phyloP scores from a whole-genome alignment of 2,888 invertebrate species.

The Hanleya hanleyi region DNA sequence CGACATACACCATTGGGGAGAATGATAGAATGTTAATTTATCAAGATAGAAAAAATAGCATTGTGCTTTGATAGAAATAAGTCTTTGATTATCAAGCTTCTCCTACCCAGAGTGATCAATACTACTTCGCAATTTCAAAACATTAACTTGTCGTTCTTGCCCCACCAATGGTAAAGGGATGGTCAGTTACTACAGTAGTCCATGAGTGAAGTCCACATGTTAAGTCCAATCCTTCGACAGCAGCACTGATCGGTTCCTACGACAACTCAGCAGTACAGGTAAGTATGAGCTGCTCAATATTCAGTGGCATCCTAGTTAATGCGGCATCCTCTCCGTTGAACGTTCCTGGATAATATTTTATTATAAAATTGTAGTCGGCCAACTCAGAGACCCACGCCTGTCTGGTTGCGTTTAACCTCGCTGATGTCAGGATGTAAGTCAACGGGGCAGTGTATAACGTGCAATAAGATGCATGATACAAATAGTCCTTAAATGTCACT shows the following conservation, averaged over 20 bases:
- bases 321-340: no score
- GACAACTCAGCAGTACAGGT: neutral
- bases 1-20: no score
- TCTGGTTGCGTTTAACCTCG: constrained; percentile 22
- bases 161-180: neutral
- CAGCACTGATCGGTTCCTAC: neutral
- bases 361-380: constrained; percentile 14
- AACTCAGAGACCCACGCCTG: constrained; percentile 25
- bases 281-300: neutral
- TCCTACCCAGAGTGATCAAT: no score
- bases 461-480: constrained; percentile 16
- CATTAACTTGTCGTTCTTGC: no score
- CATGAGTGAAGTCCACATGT: neutral
- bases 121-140: no score
- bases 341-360: constrained; percentile 14
- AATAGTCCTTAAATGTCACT: constrained; percentile 23
- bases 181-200: neutral
- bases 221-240: neutral
- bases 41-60: no score
- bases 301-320: constrained; percentile 9
- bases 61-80: no score
- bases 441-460: no score
- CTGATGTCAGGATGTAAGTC: constrained; percentile 21
- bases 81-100: no score
- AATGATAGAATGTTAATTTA: no score